Evolutionary conservation across 2,797 vertebrate genomes (phyloP), one percentile per base, ranked within the genome.

Genomic region (Phaenicophaeus curvirostris): DNA sequence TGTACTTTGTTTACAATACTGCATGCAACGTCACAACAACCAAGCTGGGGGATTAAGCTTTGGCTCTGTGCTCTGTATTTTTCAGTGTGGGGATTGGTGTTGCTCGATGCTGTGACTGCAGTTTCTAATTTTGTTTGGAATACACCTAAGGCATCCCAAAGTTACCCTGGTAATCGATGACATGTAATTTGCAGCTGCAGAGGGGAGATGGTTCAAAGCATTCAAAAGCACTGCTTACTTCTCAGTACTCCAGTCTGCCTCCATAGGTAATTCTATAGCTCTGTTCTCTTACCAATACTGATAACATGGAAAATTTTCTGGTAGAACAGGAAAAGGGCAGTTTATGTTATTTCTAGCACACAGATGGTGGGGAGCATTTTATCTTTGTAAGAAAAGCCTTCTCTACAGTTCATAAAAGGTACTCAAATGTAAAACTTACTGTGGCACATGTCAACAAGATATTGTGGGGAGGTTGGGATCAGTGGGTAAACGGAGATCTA

Each of bases 261-360:
- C 21, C 13, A 7, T 14, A 68, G 37, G 20, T 24, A 27, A 37
- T 25, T 35, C 54, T 9, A 27, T 42, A 7, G 9, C 25, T 77
- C 39, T 89, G 63, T 20, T 71, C 89, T 89, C 63, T 21, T 20
- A 23, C 46, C n/a, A 41, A 20, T 3, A 14, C 78, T 78, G 83
- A 19, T 68, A 55, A 42, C 17, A 8, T 2, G 50, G 66, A 85
- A 71, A 62, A 41, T 42, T 20, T 46, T 48, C 87, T 86, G 51
- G 35, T 3, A 2, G 66, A 71, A 46, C 33, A 94, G 93, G 93
- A 94, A 96, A 91, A 88, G 79, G 66, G 85, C 1, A 69, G 30
- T 55, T 33, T 35, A 2, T 54, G 54, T 61, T 63, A 55, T 86
- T 94, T 77, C 76, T 50, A 86, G 62, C 3, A 21, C 85, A 62